A percentile compares a stretch with the other conserved stretches of the same genome.
Conservation (phyloP, 2,797 vertebrate species). For the Mycteria americana region DNA sequence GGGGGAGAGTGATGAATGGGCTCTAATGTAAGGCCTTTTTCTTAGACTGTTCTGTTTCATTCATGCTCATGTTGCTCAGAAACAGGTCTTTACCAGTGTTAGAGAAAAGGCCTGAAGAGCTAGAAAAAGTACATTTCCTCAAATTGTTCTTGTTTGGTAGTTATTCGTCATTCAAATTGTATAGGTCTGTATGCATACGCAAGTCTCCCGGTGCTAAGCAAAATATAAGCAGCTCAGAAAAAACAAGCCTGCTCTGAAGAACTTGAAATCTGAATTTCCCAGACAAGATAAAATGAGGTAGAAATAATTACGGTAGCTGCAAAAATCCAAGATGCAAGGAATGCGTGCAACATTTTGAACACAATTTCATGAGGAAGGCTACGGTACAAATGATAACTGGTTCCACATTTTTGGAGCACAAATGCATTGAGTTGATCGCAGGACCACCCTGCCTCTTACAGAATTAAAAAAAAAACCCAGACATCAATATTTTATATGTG, state of each 20-base stretch:
- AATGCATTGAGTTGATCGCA: neutral
- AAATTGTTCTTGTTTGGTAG: neutral
- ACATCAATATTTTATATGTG: neutral
- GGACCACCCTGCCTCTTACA: neutral
- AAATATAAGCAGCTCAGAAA: neutral
- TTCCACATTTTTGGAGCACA: neutral
- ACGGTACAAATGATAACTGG: neutral
- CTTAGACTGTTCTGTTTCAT: neutral
- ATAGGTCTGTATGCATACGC: neutral
- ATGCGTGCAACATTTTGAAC: neutral
- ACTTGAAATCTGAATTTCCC: neutral
- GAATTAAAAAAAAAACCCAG: neutral
- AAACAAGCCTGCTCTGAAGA: neutral
- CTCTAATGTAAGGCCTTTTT: neutral
- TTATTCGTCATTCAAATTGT: neutral
- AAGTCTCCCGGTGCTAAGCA: neutral
- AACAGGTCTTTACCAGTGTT: neutral
- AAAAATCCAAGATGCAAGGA: neutral
- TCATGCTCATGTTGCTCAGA: neutral
- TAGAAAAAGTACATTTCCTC: neutral
- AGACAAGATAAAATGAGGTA: neutral
- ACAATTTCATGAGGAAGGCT: neutral
- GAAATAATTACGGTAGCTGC: neutral
- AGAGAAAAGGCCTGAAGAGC: neutral
- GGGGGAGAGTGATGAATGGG: neutral